Evolutionary conservation across 1,140 invertebrate genomes (phyloP).

Genomic region (Augochlora pura): DNA sequence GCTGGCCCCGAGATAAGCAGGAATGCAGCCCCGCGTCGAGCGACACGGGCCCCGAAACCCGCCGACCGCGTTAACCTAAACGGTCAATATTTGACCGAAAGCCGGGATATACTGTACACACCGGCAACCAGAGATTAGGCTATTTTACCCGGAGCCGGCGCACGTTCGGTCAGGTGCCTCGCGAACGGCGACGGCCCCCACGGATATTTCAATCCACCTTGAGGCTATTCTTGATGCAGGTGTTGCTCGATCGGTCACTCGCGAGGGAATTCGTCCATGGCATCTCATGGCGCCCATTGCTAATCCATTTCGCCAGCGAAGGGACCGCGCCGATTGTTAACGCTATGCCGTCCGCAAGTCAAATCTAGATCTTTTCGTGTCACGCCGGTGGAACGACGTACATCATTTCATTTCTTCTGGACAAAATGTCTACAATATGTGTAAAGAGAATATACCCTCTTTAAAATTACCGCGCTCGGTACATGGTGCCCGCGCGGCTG

Average conservation of each 20-base stretch:
- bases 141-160: slow-evolving; percentile 55
- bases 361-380: too few species aligned
- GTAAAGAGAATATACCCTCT: too few species aligned
- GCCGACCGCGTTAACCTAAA: slow-evolving; percentile 9
- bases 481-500: too few species aligned
- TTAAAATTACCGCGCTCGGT: too few species aligned
- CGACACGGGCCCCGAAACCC: neutral
- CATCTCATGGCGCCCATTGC: slow-evolving; percentile 4
- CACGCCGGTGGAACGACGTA: too few species aligned
- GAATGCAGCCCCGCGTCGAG: neutral
- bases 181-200: slow-evolving; percentile 42
- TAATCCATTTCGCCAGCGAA: neutral
- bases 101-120: neutral
- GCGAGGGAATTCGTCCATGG: slow-evolving; percentile 46
- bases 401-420: too few species aligned
- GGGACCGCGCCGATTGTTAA: too few species aligned
- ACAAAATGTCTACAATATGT: too few species aligned
- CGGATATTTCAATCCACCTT: slow-evolving; percentile 67
- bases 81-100: slow-evolving; percentile 49
- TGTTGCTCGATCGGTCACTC: slow-evolving; percentile 51
- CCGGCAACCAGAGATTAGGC: slow-evolving; percentile 60
- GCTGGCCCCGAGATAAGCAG: slow-evolving; percentile 8
- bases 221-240: slow-evolving; percentile 67
- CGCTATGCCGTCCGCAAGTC: too few species aligned
- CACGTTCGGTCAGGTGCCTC: slow-evolving; percentile 62